phyloP scores from a whole-genome alignment of 2,888 invertebrate genomes.

The Drosophila formosana region DNA sequence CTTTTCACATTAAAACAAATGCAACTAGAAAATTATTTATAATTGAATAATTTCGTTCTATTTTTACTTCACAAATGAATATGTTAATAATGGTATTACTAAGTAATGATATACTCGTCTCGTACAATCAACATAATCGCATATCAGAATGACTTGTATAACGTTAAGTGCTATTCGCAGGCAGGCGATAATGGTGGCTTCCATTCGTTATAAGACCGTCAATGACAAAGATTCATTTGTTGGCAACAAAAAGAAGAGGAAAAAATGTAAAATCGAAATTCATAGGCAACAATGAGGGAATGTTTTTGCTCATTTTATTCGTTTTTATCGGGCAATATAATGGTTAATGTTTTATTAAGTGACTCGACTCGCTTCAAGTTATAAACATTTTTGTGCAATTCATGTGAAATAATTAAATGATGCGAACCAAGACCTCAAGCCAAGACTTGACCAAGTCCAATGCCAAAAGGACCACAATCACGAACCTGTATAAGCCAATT shows the following conservation, averaged over 20 bases:
- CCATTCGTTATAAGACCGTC: slow-evolving; percentile 27
- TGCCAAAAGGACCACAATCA: slow-evolving; percentile 18
- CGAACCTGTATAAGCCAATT: slow-evolving; percentile 19
- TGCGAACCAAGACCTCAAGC: slow-evolving; percentile 17
- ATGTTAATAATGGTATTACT: slow-evolving; percentile 20
- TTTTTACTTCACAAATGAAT: slow-evolving; percentile 9
- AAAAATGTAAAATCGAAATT: slow-evolving; percentile 41
- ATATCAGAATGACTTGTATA: slow-evolving; percentile 54
- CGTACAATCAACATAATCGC: slow-evolving; percentile 38
- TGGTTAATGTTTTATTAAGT: slow-evolving; percentile 59
- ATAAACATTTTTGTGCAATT: slow-evolving; percentile 58
- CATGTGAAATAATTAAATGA: slow-evolving; percentile 72
- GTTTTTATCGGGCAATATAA: slow-evolving; percentile 45
- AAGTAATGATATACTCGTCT: slow-evolving; percentile 1
- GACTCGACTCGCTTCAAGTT: slow-evolving; percentile 57
- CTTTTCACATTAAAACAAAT: no score
- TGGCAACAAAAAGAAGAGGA: slow-evolving; percentile 10
- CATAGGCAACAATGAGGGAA: slow-evolving; percentile 37
- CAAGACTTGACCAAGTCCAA: slow-evolving; percentile 34
- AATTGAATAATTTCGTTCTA: not conserved
- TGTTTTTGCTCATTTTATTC: slow-evolving; percentile 15
- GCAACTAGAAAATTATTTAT: no score
- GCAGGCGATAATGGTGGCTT: slow-evolving; percentile 20
- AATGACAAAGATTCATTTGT: slow-evolving; percentile 40
- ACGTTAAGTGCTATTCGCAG: slow-evolving; percentile 27